These are phyloP conservation scores for Rhinopomastus cyanomelas DNA, from an alignment of 2,113 vertebrate species.

Conservation along the genomic window DNA sequence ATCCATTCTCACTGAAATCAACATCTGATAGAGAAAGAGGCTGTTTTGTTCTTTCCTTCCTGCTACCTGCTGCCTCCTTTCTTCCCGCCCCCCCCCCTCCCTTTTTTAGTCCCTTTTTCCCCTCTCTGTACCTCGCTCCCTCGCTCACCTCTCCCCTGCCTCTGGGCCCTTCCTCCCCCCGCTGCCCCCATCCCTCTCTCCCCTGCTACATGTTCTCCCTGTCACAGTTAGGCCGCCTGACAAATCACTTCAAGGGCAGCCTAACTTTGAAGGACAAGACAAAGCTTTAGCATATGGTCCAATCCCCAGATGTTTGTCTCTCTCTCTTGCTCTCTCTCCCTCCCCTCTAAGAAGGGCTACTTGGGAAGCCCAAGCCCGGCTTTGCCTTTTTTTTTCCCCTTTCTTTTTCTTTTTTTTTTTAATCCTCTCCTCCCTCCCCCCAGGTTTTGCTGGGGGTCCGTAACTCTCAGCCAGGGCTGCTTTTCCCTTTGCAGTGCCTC, in stretches of 20 bases:
- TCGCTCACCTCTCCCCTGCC: background rate
- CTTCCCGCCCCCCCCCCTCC: too few species aligned
- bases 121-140: background rate
- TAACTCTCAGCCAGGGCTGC: background rate
- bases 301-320: constrained; percentile 86
- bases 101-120: background rate
- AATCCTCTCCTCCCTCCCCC: background rate
- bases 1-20: background rate
- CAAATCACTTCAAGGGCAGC: constrained; percentile 95
- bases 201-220: constrained; percentile 64
- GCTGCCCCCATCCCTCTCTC: constrained; percentile 13
- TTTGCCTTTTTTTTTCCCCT: background rate
- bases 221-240: constrained; percentile 88
- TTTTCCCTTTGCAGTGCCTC: constrained; percentile 9
- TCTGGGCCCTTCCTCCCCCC: background rate
- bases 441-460: background rate
- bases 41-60: background rate
- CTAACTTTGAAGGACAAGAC: constrained; percentile 98
- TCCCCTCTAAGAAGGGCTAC: constrained; percentile 54
- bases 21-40: background rate
- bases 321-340: constrained; percentile 34
- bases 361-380: constrained; percentile 14
- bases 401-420: too few species aligned
- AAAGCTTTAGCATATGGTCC: constrained; percentile 95
- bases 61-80: background rate